A percentile compares a stretch with the other conserved stretches of the same genome.
These are phyloP conservation scores for Drosophila neonasuta DNA, from an alignment of 2,888 invertebrate genomes.

Conservation along the genomic window DNA sequence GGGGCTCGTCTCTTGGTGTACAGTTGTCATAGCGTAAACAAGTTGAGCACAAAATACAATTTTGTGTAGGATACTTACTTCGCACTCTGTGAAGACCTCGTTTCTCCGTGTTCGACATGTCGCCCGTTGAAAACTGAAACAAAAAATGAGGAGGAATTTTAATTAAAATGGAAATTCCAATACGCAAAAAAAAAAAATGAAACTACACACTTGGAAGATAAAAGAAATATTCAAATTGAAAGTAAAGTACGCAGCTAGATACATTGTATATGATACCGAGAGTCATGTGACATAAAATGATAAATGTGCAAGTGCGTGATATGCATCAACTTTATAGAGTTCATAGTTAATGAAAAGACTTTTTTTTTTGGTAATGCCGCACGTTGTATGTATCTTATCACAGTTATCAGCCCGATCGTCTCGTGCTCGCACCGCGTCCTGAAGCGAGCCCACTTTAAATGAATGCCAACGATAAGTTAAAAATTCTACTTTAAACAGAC, in stretches of 20 bases:
- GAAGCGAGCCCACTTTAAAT: slow-evolving; percentile 35
- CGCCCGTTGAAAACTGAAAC: slow-evolving; percentile 43
- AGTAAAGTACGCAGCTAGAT: slow-evolving; percentile 1
- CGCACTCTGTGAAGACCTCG: slow-evolving; percentile 74
- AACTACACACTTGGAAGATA: background rate
- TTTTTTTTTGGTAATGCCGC: background rate
- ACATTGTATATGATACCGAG: background rate
- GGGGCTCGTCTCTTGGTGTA: slow-evolving; percentile 46
- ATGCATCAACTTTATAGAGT: slow-evolving; percentile 16
- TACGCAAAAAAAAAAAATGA: background rate
- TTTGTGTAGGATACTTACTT: slow-evolving; percentile 69
- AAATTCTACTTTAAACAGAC: slow-evolving; percentile 15
- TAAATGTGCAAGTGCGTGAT: slow-evolving; percentile 27
- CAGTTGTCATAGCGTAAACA: slow-evolving; percentile 12
- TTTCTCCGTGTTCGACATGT: slow-evolving; percentile 81
- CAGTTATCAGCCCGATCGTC: slow-evolving; percentile 22
- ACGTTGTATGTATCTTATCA: slow-evolving; percentile 35
- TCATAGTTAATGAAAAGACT: slow-evolving; percentile 33
- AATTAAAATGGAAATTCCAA: slow-evolving; percentile 35
- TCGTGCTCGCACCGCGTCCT: slow-evolving; percentile 31
- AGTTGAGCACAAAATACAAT: background rate
- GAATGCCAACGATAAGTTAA: slow-evolving; percentile 24
- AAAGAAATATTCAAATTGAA: slow-evolving; percentile 7
- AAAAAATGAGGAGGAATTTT: slow-evolving; percentile 39
- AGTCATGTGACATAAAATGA: slow-evolving; percentile 19